Percentiles rank a stretch among this genome's conserved stretches.
These are phyloP conservation scores for Diaperis boleti DNA, from an alignment of 2,888 invertebrate genomes.

Conservation along the genomic window DNA sequence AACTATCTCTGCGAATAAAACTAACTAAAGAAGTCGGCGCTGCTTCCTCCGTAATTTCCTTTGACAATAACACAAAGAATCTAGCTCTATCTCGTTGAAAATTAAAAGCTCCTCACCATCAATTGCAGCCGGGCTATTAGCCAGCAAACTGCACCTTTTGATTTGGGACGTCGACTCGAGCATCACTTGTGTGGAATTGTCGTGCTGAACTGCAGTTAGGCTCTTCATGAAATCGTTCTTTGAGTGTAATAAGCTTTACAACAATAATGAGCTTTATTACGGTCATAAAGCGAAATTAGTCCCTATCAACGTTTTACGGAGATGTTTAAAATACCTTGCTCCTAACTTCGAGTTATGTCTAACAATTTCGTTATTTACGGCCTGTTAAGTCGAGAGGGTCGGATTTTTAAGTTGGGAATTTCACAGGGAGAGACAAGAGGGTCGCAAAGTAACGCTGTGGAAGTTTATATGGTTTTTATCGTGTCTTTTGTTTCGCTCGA, in stretches of 20 bases:
- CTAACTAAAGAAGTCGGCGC: neutral
- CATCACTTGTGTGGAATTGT: conserved; percentile 28
- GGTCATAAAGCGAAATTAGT: conserved; percentile 46
- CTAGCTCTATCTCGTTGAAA: neutral
- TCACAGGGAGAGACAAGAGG: neutral
- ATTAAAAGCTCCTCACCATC: conserved; percentile 16
- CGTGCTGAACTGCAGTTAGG: conserved; percentile 31
- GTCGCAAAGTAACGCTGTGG: no score
- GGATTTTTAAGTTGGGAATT: neutral
- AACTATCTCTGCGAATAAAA: neutral
- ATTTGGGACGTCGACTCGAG: conserved; percentile 18
- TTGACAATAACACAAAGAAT: neutral
- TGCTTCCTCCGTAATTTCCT: neutral
- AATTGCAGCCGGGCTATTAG: conserved; percentile 17
- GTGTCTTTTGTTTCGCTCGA: conserved; percentile 28
- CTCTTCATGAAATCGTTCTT: conserved; percentile 34
- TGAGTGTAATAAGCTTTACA: conserved; percentile 46
- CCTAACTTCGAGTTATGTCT: conserved; percentile 29
- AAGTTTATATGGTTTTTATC: conserved; percentile 37
- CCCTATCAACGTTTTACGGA: conserved; percentile 40
- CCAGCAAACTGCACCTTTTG: conserved; percentile 27
- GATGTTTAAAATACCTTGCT: conserved; percentile 37
- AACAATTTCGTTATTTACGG: conserved; percentile 28
- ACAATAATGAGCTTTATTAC: conserved; percentile 48
- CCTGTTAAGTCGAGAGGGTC: no score